These are phyloP conservation scores for Cygnus atratus DNA, from an alignment of 2,113 vertebrate species.

Conservation along the genomic window DNA sequence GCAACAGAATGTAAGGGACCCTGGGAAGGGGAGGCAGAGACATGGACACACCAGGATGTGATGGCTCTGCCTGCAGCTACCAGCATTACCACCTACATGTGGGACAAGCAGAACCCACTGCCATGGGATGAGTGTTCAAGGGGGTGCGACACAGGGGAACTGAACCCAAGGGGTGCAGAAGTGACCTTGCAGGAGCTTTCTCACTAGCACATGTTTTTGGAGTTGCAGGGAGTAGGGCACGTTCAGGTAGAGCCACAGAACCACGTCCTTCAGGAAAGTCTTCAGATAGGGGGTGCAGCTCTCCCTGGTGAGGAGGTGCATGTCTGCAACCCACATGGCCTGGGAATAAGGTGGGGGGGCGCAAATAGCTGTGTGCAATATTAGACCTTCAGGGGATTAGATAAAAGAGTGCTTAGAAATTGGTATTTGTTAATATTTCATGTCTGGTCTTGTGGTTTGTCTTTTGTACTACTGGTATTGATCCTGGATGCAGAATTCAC, in stretches of 20 bases:
- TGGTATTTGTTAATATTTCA: not conserved
- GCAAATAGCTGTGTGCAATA: not conserved
- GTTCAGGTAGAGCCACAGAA: not conserved
- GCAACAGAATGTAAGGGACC: not conserved
- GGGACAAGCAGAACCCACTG: not conserved
- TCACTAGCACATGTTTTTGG: rapidly evolving
- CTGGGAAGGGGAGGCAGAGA: not conserved
- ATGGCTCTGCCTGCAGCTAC: not conserved
- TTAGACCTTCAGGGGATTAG: not conserved
- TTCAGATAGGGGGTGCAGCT: not conserved
- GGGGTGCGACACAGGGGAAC: rapidly evolving
- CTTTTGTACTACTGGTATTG: not conserved
- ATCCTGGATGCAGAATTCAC: not conserved
- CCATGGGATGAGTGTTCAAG: rapidly evolving
- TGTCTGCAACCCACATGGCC: rapidly evolving
- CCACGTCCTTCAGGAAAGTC: not conserved
- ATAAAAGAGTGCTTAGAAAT: not conserved
- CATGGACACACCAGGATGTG: not conserved
- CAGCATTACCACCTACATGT: no score
- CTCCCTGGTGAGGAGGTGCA: rapidly evolving
- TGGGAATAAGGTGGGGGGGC: rapidly evolving
- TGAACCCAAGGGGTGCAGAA: not conserved
- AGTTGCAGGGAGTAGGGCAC: not conserved
- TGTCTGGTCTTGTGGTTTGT: not conserved
- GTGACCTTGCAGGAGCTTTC: not conserved